Conservation (phyloP, 2,797 vertebrate species). For the Poecilia wingei region DNA sequence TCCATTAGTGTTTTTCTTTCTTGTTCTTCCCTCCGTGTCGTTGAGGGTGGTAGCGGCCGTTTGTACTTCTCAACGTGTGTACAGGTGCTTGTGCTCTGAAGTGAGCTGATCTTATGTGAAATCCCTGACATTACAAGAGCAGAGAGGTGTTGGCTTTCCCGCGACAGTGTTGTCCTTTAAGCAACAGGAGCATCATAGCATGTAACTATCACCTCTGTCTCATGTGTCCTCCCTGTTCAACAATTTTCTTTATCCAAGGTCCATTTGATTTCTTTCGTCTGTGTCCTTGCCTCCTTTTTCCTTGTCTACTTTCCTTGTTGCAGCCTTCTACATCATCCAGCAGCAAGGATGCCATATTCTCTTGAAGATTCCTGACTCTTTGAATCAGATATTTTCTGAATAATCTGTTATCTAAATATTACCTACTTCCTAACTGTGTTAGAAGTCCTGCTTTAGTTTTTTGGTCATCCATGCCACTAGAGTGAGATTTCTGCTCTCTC, state of each 20-base stretch:
- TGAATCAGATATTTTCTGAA: conserved; percentile 5
- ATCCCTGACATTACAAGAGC: conserved; percentile 59
- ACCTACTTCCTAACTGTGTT: neutral
- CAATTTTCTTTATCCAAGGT: conserved; percentile 38
- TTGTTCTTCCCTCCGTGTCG: conserved; percentile 32
- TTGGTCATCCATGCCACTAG: conserved; percentile 3
- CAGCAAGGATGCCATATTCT: conserved; percentile 46
- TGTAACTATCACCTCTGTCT: conserved; percentile 40
- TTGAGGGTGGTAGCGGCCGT: conserved; percentile 11
- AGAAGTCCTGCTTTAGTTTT: neutral
- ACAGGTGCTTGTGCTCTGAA: conserved; percentile 37
- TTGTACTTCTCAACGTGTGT: conserved; percentile 23
- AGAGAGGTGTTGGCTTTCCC: conserved; percentile 16
- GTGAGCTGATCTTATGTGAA: conserved; percentile 71
- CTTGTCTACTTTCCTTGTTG: conserved; percentile 5
- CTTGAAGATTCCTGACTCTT: conserved; percentile 35
- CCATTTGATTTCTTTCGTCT: conserved; percentile 11
- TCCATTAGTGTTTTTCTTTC: conserved; percentile 19
- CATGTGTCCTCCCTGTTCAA: conserved; percentile 12
- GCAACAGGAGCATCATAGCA: conserved; percentile 36
- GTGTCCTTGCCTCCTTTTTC: conserved; percentile 11
- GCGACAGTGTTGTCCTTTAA: conserved; percentile 44
- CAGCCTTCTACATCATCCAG: conserved; percentile 43
- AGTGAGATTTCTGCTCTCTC: neutral
- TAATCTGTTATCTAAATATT: conserved; percentile 3